These are phyloP conservation scores for Pollicipes pollicipes DNA, from an alignment of 1,140 invertebrate genomes.

Conservation along the genomic window DNA sequence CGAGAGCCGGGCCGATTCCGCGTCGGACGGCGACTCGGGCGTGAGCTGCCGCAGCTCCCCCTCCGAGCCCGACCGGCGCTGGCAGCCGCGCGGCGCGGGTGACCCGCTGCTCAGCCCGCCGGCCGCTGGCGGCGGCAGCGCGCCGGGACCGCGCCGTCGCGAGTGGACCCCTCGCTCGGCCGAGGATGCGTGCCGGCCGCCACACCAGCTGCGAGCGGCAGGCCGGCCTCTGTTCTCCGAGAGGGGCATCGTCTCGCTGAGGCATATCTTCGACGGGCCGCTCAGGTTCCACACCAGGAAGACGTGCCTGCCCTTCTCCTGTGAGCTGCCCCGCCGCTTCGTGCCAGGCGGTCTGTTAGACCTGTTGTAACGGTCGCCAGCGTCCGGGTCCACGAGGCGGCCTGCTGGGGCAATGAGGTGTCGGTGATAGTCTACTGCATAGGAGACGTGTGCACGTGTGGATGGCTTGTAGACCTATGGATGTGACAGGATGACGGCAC, in stretches of 20 bases:
- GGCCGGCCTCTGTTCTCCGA: not conserved
- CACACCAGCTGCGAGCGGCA: no score
- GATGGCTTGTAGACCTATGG: no score
- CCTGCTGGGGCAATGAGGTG: no score
- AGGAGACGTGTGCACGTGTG: no score
- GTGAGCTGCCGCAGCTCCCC: not conserved
- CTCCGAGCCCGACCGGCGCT: not conserved
- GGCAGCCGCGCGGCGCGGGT: not conserved
- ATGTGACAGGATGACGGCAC: no score
- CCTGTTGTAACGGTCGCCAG: not conserved
- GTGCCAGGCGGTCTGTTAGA: conserved; percentile 16
- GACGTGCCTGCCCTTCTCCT: conserved; percentile 18
- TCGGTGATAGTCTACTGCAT: no score
- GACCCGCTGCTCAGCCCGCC: not conserved
- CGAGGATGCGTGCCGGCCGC: no score
- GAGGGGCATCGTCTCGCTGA: not conserved
- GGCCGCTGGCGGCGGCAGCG: no score
- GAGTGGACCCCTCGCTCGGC: no score
- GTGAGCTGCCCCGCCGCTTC: conserved; percentile 12
- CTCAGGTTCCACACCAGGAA: conserved; percentile 14
- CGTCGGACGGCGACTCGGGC: not conserved
- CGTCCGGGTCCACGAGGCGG: no score
- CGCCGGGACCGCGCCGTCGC: no score
- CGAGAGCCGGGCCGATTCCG: not conserved
- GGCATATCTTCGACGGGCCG: not conserved